Conservation (phyloP, 2,888 invertebrate genomes). For the Tanypteryx hageni region DNA sequence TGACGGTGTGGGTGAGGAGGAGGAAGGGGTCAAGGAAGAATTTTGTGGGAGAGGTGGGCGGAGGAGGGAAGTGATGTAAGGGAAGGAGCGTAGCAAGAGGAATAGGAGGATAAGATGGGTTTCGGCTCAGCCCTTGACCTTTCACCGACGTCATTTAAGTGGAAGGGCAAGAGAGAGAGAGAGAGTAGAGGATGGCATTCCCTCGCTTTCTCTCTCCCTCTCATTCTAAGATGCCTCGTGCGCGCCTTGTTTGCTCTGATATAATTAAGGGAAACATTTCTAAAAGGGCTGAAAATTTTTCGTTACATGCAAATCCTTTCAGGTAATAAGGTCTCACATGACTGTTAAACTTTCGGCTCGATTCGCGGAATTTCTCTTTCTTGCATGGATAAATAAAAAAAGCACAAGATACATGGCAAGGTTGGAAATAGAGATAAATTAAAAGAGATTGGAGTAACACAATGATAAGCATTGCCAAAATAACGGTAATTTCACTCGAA, state of each 20-base stretch:
- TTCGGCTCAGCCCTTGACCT: conserved; percentile 34
- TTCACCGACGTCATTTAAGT: not conserved
- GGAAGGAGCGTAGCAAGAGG: no score
- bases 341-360: not conserved
- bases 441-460: not conserved
- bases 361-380: not conserved
- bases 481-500: no score
- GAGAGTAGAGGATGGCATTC: conserved; percentile 6
- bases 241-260: not conserved
- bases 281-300: not conserved
- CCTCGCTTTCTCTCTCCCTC: not conserved
- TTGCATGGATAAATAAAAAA: not conserved
- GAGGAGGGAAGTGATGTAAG: not conserved
- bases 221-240: not conserved
- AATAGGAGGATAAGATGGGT: not conserved
- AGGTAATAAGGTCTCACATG: not conserved
- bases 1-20: not conserved
- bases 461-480: not conserved
- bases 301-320: conserved; percentile 35
- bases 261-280: not conserved
- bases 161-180: no score
- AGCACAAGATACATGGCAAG: not conserved
- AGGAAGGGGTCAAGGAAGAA: conserved; percentile 9
- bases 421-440: not conserved
- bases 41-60: not conserved